Base-by-base conservation (phyloP, 1,140 invertebrate genomes). In the Bactericera cockerelli region DNA sequence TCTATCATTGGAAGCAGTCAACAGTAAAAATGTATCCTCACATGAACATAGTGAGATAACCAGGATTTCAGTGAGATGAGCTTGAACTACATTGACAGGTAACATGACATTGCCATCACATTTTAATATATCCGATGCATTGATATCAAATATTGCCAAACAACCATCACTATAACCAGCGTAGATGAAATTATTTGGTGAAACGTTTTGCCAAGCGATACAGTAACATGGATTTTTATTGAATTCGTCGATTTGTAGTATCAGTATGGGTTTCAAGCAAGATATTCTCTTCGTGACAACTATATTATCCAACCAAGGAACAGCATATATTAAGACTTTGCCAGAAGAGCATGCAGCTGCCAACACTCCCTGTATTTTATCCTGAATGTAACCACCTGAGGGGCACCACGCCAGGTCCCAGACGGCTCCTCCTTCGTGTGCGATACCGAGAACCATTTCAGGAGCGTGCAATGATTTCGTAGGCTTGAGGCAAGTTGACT, bases 381-480 rank as follows among this genome's bases (percentile, higher is more conserved):
- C 38, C 2, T 55, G 58, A 2, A 58, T 31, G 61, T 77, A 79
- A 63, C 77, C 78, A 21, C 84, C 84, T 1, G 82, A 84, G 13
- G 84, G 84, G 71, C 86, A 87, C 83, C 84, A 88, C 65, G 79
- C 77, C 67, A 87, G 71, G 31, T 76, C 73, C 81, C 81, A 85
- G 13, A 84, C 70, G 8, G 76, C 76, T n/a, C 85, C 84, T 63
- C 71, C 74, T 19, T 81, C 72, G 65, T 85, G 80, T 26, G 74
- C 75, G 55, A 87, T 69, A 11, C 61, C 63, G 26, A 62, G 56
- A 6, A 55, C 39, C 57, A 65, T 58, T 38, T 28, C 19, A 22
- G 53, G 26, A 1, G 25, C 28, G 57, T 33, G 24, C 10, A 55
- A 38, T 26, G 16, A 54, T 19, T 62, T 42, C 24, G 80, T 61